Evolutionary conservation across 2,888 invertebrate genomes (phyloP).

Genomic region (Cataglyphis rosenhaueri): DNA sequence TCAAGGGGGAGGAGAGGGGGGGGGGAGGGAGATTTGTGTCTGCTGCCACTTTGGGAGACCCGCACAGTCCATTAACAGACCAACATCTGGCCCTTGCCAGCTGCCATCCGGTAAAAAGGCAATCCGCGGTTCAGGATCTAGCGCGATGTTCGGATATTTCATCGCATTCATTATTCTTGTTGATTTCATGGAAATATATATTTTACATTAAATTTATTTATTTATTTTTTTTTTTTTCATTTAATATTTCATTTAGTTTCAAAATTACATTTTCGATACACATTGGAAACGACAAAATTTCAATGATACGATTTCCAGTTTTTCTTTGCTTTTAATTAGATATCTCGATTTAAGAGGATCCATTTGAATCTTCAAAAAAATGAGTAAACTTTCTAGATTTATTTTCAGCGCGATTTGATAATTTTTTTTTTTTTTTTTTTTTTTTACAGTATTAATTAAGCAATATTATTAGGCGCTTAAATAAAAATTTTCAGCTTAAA

Average conservation of each 20-base stretch:
- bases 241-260: background rate
- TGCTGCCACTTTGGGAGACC: conserved; percentile 55
- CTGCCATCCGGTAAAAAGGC: conserved; percentile 62
- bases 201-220: too few relatives aligned
- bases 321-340: background rate
- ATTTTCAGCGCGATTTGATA: too few relatives aligned
- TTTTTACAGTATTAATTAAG: too few relatives aligned
- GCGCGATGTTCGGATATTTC: conserved; percentile 41
- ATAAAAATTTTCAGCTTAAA: too few relatives aligned
- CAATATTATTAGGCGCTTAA: too few relatives aligned
- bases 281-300: background rate
- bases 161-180: background rate
- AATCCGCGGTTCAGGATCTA: conserved; percentile 23
- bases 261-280: too few relatives aligned
- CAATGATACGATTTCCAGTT: background rate
- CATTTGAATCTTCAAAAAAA: too few relatives aligned
- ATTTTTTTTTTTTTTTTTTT: too few relatives aligned
- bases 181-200: background rate
- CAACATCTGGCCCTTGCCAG: conserved; percentile 68
- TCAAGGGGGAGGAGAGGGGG: background rate
- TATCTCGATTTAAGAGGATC: background rate
- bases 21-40: conserved; percentile 13
- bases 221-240: too few relatives aligned
- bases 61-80: conserved; percentile 61
- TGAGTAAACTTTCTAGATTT: too few relatives aligned